Base-by-base conservation (phyloP, 2,888 invertebrate species). In the Ochropacha duplaris region DNA sequence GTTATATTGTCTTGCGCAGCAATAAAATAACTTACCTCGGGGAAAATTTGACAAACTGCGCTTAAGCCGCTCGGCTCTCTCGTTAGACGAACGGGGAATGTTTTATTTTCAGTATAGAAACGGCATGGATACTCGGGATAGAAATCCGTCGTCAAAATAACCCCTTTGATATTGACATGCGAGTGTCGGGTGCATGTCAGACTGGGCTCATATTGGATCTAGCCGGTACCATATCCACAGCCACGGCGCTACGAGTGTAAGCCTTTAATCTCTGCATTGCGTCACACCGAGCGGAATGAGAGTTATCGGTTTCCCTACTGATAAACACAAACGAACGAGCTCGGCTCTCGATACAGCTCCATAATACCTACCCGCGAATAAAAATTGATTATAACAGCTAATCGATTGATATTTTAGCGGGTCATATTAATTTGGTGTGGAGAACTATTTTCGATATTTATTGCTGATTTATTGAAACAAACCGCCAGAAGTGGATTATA, bases 251-350 rank as follows among this genome's bases (percentile, higher is more conserved):
- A 83, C 83, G 79, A 81, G 79, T 84, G 82, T 87, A 90, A 90
- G 84, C 91, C 83, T 88, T 88, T 91, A 90, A 90, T 91, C 90
- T 88, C 88, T 88, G 86, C 88, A 88, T 87, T 90, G 90, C 90
- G 90, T 88, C 90, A 90, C 84, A 79, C 84, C 78, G 79, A 83
- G 84, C 86, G 86, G 87, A 90, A 88, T 88, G 89, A 86, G 89
- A 87, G 87, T 88, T 90, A 91, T 91, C 90, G 89, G 87, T 85
- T 83, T 78, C 83, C 81, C 84, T 80, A 69, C 84, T 86, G 88
- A 90, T 88, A 90, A 89, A 90, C 87, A 89, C 86, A 86, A 88
- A 84, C 87, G 87, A 87, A 89, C 87, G 86, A 86, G 81, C 77
- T 69, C 76, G 77, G 61, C 60, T 75, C 73, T 72, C 83, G 76